These are phyloP conservation scores for Lydus trimaculatus DNA, from an alignment of 2,888 invertebrate species.

Conservation along the genomic window DNA sequence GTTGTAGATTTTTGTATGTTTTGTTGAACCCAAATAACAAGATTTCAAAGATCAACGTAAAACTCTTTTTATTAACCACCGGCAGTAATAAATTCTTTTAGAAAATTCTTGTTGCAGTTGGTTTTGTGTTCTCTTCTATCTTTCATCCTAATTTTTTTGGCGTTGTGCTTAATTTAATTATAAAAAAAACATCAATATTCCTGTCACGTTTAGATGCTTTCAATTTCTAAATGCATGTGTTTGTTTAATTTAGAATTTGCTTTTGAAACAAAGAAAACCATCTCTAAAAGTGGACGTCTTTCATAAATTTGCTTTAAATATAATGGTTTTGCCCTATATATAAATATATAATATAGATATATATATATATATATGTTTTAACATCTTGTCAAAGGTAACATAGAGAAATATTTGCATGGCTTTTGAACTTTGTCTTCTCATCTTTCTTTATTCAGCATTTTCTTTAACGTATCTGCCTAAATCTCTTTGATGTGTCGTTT, in stretches of 20 bases:
- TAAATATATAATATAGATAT: background rate
- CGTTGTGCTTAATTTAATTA: background rate
- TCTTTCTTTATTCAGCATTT: slow-evolving; percentile 5
- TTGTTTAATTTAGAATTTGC: too few species aligned
- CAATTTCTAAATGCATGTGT: background rate
- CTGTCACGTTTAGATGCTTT: background rate
- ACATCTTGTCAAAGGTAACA: slow-evolving; percentile 26
- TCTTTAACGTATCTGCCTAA: slow-evolving; percentile 22
- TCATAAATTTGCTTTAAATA: background rate
- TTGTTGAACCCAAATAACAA: background rate
- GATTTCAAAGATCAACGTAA: background rate
- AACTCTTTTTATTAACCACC: background rate
- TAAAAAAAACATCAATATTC: background rate
- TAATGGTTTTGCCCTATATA: background rate
- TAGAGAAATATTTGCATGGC: slow-evolving; percentile 34
- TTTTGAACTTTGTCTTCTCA: slow-evolving; percentile 30
- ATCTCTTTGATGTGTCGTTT: slow-evolving; percentile 37
- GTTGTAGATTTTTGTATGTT: too few species aligned
- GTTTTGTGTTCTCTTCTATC: background rate
- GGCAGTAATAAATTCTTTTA: background rate
- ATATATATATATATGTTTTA: background rate
- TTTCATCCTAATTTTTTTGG: background rate
- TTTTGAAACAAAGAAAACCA: too few species aligned
- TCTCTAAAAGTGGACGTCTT: background rate
- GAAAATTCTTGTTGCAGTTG: background rate